These are phyloP conservation scores for Villa cingulata DNA, from an alignment of 2,888 invertebrate species.

Conservation along the genomic window DNA sequence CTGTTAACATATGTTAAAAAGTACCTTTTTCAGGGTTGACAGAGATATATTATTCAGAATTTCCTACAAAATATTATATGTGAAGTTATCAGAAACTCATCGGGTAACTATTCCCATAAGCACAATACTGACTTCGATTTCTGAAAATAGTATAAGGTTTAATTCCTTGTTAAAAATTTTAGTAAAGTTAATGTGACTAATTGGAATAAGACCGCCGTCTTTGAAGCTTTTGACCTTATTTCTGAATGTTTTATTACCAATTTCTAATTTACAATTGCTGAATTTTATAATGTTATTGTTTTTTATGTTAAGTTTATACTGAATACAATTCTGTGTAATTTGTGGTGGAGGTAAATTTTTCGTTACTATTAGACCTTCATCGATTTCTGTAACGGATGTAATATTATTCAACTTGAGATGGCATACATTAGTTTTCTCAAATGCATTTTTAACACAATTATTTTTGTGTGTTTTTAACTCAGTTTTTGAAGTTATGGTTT, in stretches of 20 bases:
- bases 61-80: too few relatives aligned
- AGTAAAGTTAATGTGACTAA: not conserved
- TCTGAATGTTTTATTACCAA: not conserved
- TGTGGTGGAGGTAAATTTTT: not conserved
- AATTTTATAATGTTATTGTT: not conserved
- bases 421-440: not conserved
- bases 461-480: not conserved
- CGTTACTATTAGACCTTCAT: not conserved
- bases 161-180: not conserved
- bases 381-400: not conserved
- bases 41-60: too few relatives aligned
- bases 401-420: not conserved
- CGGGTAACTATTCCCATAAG: too few relatives aligned
- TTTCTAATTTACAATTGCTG: not conserved
- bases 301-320: not conserved
- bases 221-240: not conserved
- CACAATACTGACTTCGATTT: too few relatives aligned
- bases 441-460: not conserved
- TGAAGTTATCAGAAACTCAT: too few relatives aligned
- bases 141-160: too few relatives aligned
- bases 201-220: not conserved
- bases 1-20: too few relatives aligned
- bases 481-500: not conserved
- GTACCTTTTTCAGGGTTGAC: too few relatives aligned
- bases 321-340: not conserved